Evolutionary conservation across 2,888 invertebrate genomes (phyloP).

Genomic region (Brachynemurus nebulosus): DNA sequence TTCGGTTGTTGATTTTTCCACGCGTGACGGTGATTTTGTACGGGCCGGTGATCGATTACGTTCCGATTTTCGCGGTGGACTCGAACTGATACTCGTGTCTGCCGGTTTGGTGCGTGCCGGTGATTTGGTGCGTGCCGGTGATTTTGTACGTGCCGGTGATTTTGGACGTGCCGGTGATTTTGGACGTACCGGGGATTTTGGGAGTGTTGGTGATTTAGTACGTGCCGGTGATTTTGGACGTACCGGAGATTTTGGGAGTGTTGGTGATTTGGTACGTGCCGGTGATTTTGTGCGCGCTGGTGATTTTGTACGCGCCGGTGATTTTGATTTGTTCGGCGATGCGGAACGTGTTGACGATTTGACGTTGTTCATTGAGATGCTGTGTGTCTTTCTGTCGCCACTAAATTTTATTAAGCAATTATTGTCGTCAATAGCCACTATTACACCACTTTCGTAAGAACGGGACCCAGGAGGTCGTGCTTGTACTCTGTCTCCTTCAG

Average conservation of each 20-base stretch:
- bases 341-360: conserved; percentile 14
- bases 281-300: conserved; percentile 26
- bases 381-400: no score
- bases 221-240: conserved; percentile 14
- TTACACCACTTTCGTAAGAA: conserved; percentile 1
- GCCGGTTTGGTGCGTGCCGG: conserved; percentile 13
- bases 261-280: conserved; percentile 22
- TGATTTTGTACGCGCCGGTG: conserved; percentile 17
- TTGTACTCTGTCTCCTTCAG: conserved; percentile 5
- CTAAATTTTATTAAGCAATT: no score
- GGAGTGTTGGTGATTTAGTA: conserved; percentile 15
- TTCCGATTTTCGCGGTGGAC: no score
- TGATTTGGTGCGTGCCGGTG: conserved; percentile 26
- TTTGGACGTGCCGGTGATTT: conserved; percentile 29
- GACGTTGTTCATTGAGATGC: no score
- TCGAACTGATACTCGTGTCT: conserved; percentile 8
- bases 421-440: no score
- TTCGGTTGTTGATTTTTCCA: conserved; percentile 12
- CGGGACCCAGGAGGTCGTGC: conserved; percentile 6
- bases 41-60: no score
- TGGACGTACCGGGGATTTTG: conserved; percentile 17
- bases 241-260: not conserved
- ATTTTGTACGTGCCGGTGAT: conserved; percentile 30
- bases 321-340: conserved; percentile 14
- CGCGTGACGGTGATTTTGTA: conserved; percentile 15